Evolutionary conservation across 2,888 invertebrate species (phyloP), one percentile per base, ranked within the genome.

Genomic region (Cephalotes varians): DNA sequence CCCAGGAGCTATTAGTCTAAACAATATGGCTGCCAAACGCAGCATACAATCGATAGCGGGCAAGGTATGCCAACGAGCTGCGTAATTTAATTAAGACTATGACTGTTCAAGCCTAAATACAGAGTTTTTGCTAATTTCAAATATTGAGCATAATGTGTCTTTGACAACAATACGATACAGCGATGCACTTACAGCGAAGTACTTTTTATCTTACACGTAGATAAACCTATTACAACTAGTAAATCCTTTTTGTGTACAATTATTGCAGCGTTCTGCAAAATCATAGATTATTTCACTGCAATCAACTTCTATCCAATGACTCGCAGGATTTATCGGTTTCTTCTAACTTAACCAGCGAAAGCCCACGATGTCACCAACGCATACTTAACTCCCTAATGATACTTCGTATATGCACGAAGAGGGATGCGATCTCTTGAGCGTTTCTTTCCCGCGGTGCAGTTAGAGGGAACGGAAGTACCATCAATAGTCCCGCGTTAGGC

Each of bases 1-100:
- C 92, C 92, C 92, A 92, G 91, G 91, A 93, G 92, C 93, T 93
- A 93, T 93, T 93, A 93, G 93, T 92, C 91, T 92, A 93, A 94
- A 93, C 93, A 93, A 94, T 93, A 94, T 92, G 93, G 92, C 93
- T 93, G 94, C 92, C 93, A 93, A 93, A 94, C 91, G 93, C 92
- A 92, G 93, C 91, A 88, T 92, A 91, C 91, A 93, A 94, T 93
- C 93, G 92, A 94, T 94, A 93, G 90, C 85, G 87, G 84, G 86
- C 88, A 87, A 87, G 90, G 65, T 90, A 85, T 82, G 87, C 86
- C 87, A 88, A 87, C 84, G 87, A 85, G 87, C 88, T 87, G 90
- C 89, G 88, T 91, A 91, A 92, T 91, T 91, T 90, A 92, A 92
- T 92, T 90, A 92, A 91, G 91, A 90, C 89, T 90, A 71, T 71